Base-by-base conservation (phyloP, 1,140 invertebrate genomes). In the Camponotus vicinus region DNA sequence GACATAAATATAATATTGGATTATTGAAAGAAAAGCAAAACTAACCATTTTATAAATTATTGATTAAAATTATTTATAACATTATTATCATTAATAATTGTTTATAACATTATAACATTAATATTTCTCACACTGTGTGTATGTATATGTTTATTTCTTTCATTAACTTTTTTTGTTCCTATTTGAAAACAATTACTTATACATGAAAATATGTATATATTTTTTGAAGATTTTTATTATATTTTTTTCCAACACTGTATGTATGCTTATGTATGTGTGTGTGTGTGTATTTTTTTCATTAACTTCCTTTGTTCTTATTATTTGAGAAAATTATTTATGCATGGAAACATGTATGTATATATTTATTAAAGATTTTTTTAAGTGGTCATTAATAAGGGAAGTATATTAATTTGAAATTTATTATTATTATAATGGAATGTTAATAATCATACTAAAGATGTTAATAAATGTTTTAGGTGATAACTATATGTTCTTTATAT, bases 391-490 rank as follows among this genome's bases (percentile, higher is more conserved):
- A 79, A 67, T 37, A 40, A 27, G 27, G n/a, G 0, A 85, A 77
- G 37, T 5, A 75, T 83, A 66, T 66, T 42, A 1, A 52, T 66
- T 85, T 27, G 27, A 0, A 27, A 27, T 27, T 27, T 27, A 27
- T 27, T 27, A 27, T 27, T 27, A 27, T 27, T 27, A 27, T 27
- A 27, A 63, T 9, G n/a, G 49, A 77, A 40, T 2, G 66, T 79
- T 67, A 55, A 67, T 1, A 52, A 34, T 52, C 37, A 6, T 8
- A 15, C 5, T 79, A 34, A 34, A 37, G 13, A 55, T 69, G 52
- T 85, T 79, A 85, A 89, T 27, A 49, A 63, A 32, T 73, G 3
- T 18, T 88, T 61, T 66, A 59, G 42, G 0, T 55, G 27, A 34
- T 34, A 18, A 66, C 8, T 45, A 45, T 45, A 15, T 40, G 21